Conservation (phyloP, 2,888 invertebrate genomes). For the Escarpia spicata region DNA sequence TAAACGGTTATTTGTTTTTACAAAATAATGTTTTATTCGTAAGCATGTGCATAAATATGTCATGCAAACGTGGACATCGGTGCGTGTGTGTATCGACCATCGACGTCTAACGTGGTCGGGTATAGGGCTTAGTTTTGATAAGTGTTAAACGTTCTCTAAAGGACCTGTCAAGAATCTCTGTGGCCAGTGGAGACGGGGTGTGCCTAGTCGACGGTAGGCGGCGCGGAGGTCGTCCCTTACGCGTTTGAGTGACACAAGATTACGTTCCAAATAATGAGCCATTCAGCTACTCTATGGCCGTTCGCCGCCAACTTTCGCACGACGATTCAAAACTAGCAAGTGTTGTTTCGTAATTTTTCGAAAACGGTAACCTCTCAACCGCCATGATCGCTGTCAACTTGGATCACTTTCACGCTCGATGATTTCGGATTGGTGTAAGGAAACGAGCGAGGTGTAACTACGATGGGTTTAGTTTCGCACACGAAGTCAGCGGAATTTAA, state of each 20-base stretch:
- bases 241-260: not conserved
- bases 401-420: not conserved
- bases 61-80: no score
- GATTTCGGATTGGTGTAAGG: not conserved
- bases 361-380: not conserved
- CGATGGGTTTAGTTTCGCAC: not conserved
- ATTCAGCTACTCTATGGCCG: not conserved
- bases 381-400: not conserved
- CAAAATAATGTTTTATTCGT: no score
- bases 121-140: not conserved
- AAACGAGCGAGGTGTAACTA: not conserved
- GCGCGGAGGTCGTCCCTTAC: not conserved
- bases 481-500: constrained; percentile 16
- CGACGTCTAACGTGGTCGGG: not conserved
- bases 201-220: not conserved
- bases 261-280: not conserved
- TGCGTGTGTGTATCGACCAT: no score
- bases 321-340: not conserved
- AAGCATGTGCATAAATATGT: no score
- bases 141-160: not conserved
- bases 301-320: not conserved
- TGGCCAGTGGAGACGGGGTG: not conserved
- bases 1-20: no score
- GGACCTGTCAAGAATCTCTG: not conserved
- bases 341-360: not conserved